phyloP scores from a whole-genome alignment of 2,888 invertebrate species.

The Aporophyla nigra region DNA sequence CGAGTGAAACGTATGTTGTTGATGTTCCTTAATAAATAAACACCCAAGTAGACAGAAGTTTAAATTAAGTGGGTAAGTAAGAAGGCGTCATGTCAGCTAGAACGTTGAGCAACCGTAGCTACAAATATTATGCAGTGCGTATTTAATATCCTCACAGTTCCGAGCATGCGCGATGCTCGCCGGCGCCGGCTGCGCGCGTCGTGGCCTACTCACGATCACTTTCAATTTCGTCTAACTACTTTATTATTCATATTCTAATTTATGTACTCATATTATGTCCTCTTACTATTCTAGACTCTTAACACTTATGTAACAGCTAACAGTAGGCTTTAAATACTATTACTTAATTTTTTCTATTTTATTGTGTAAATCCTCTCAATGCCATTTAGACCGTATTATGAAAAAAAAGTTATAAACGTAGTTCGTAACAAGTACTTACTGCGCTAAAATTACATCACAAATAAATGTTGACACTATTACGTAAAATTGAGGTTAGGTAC shows the following conservation, averaged over 20 bases:
- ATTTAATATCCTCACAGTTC: background rate
- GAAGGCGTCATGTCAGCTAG: background rate
- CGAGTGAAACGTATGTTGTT: too few relatives aligned
- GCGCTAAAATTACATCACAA: background rate
- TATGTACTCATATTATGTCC: background rate
- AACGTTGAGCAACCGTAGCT: constrained; percentile 8
- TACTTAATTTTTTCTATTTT: too few relatives aligned
- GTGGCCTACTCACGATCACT: constrained; percentile 46
- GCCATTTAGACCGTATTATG: background rate
- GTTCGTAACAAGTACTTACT: background rate
- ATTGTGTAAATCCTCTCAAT: background rate
- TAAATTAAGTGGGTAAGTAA: background rate
- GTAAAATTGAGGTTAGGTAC: background rate
- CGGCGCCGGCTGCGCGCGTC: background rate
- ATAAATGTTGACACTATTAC: background rate
- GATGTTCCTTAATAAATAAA: too few relatives aligned
- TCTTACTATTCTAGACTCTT: background rate
- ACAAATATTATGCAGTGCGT: constrained; percentile 21
- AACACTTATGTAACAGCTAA: constrained; percentile 13
- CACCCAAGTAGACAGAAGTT: background rate
- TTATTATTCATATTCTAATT: constrained; percentile 28
- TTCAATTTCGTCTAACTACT: constrained; percentile 32
- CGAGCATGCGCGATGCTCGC: constrained; percentile 12
- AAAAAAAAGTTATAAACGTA: background rate
- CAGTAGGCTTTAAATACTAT: background rate